Conservation (phyloP, 2,113 vertebrate species). For the Shinisaurus crocodilurus region DNA sequence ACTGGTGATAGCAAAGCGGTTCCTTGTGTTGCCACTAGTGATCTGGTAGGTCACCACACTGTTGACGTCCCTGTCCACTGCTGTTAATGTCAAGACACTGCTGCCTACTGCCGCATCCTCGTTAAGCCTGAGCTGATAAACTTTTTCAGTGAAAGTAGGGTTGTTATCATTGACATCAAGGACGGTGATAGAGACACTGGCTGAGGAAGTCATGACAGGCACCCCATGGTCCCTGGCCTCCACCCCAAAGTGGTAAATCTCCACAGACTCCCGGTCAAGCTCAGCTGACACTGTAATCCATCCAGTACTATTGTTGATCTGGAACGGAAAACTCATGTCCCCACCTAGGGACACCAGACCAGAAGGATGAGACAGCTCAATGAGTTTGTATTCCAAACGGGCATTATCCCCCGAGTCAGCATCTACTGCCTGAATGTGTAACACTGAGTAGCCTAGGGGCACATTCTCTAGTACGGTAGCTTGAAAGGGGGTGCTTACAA, state of each 20-base stretch:
- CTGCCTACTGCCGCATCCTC: constrained; percentile 93
- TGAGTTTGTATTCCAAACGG: constrained; percentile 88
- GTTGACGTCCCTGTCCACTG: constrained; percentile 91
- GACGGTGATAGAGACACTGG: constrained; percentile 91
- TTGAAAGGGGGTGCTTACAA: constrained; percentile 98
- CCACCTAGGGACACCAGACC: neutral
- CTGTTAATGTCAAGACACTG: constrained; percentile 90
- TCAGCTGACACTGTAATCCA: constrained; percentile 91
- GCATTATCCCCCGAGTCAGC: constrained; percentile 92
- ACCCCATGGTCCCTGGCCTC: constrained; percentile 91
- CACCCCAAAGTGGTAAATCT: constrained; percentile 92
- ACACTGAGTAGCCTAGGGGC: constrained; percentile 89
- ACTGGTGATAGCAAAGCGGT: constrained; percentile 96
- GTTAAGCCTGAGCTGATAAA: constrained; percentile 91
- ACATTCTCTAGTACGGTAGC: constrained; percentile 93
- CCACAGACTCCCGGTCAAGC: constrained; percentile 90
- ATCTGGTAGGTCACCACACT: constrained; percentile 97
- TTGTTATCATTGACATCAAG: constrained; percentile 96
- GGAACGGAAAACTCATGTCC: constrained; percentile 84
- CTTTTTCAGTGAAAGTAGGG: constrained; percentile 90
- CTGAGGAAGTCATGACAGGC: constrained; percentile 91
- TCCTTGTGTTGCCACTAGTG: constrained; percentile 95
- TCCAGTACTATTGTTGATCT: constrained; percentile 94
- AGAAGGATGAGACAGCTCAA: constrained; percentile 68
- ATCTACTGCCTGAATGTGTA: constrained; percentile 96